Conservation (phyloP, 2,113 vertebrate genomes). For the Fregata magnificens region DNA sequence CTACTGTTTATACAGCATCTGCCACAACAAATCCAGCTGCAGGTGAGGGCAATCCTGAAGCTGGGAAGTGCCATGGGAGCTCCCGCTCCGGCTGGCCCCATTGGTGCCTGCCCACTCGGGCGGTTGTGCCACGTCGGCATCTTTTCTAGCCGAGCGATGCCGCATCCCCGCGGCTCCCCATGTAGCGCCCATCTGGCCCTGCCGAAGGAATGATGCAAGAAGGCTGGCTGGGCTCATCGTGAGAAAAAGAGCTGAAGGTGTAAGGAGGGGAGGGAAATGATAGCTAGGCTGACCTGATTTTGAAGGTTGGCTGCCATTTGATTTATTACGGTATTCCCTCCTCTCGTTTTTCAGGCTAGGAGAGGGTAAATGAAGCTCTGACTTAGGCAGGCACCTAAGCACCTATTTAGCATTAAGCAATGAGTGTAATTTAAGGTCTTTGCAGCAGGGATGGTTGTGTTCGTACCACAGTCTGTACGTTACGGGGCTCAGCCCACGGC, state of each 20-base stretch:
- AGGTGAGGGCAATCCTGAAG: background rate
- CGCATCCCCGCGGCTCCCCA: background rate
- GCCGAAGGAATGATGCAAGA: background rate
- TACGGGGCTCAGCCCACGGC: background rate
- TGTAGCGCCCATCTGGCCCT: background rate
- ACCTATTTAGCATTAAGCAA: background rate
- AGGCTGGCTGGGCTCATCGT: background rate
- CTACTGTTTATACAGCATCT: background rate
- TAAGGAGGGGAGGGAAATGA: background rate
- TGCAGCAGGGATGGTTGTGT: background rate
- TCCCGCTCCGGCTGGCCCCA: background rate
- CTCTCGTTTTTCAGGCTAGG: background rate
- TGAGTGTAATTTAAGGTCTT: background rate
- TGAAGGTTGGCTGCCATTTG: background rate
- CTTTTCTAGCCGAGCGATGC: background rate
- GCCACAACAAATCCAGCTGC: background rate
- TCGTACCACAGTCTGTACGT: background rate
- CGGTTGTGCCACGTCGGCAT: background rate
- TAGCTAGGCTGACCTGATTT: conserved; percentile 3
- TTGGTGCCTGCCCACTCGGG: fast-evolving
- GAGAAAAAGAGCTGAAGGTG: background rate
- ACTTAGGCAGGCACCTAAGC: background rate
- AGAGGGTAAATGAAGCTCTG: background rate
- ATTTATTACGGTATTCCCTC: background rate
- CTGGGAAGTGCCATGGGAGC: background rate